These are phyloP conservation scores for Lepilemur ruficaudatus DNA, from an alignment of 2,797 vertebrate species.

Conservation along the genomic window DNA sequence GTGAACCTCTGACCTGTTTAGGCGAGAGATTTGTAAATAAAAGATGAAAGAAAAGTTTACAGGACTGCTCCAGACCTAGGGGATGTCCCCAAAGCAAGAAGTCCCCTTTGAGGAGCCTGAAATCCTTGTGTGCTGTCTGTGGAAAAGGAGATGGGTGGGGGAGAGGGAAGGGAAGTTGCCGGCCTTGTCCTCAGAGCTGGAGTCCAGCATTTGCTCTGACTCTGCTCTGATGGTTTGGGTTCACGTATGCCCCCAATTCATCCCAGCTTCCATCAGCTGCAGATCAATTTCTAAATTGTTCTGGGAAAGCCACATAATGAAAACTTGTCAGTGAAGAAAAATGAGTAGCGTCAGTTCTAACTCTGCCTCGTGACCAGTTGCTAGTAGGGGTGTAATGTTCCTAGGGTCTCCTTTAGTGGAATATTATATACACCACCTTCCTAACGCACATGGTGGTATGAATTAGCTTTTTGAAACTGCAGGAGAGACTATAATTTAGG, in stretches of 20 bases:
- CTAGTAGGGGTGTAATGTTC: conserved; percentile 54
- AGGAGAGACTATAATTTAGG: conserved; percentile 68
- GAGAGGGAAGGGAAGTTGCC: neutral
- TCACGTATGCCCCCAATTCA: conserved; percentile 2
- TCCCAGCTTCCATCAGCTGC: conserved; percentile 62
- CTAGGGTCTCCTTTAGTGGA: conserved; percentile 53
- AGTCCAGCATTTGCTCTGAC: neutral
- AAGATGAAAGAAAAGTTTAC: conserved; percentile 55
- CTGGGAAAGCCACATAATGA: conserved; percentile 76
- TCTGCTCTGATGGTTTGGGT: neutral
- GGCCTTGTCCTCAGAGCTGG: no score
- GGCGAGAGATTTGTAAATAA: conserved; percentile 49
- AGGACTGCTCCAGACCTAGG: neutral
- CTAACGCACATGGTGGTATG: conserved; percentile 31
- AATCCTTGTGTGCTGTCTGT: neutral
- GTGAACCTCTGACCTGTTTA: conserved; percentile 59
- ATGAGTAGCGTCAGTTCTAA: conserved; percentile 52
- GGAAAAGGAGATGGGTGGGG: neutral
- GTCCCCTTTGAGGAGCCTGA: neutral
- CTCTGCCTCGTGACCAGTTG: conserved; percentile 32
- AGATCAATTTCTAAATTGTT: conserved; percentile 77
- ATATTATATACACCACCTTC: conserved; percentile 44
- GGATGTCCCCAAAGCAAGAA: neutral
- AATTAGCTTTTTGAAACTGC: conserved; percentile 62
- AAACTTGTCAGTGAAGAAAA: conserved; percentile 80